A percentile compares a stretch with the other conserved stretches of the same genome.
phyloP scores from a whole-genome alignment of 2,888 invertebrate species.

The Amblyjoppa proteus region DNA sequence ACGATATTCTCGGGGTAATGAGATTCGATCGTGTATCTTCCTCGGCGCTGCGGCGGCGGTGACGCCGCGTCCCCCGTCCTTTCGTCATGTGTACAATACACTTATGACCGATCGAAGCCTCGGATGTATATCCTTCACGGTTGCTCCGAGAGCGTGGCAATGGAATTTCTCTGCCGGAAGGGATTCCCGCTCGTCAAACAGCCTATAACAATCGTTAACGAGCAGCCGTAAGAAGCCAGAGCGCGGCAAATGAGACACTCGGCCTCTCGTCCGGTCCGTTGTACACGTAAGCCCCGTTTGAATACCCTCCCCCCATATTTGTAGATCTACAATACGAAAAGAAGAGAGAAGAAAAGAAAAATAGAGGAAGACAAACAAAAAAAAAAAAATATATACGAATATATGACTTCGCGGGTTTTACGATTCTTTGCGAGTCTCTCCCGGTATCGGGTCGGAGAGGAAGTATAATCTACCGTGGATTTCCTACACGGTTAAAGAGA shows the following conservation, averaged over 20 bases:
- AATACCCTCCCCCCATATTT: conserved; percentile 55
- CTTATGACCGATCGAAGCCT: conserved; percentile 27
- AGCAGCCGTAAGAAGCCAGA: conserved; percentile 20
- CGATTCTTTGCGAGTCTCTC: not conserved
- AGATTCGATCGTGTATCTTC: conserved; percentile 72
- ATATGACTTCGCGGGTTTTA: conserved; percentile 10
- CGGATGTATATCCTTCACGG: conserved; percentile 19
- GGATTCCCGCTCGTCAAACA: conserved; percentile 65
- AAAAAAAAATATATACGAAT: conserved; percentile 9
- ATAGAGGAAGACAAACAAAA: conserved; percentile 6
- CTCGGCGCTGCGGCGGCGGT: not conserved
- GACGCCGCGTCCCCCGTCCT: not conserved
- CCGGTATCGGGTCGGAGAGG: conserved; percentile 10
- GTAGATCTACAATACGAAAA: conserved; percentile 58
- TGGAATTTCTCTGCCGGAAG: conserved; percentile 60
- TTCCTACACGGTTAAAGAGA: conserved; percentile 46
- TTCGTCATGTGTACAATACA: conserved; percentile 6
- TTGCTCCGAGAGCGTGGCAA: conserved; percentile 1
- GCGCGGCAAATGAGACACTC: conserved; percentile 56
- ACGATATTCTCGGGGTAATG: conserved; percentile 73
- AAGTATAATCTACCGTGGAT: conserved; percentile 33
- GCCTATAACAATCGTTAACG: conserved; percentile 65
- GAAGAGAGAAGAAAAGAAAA: conserved; percentile 35
- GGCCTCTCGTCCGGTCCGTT: not conserved
- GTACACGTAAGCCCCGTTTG: conserved; percentile 63